phyloP scores from a whole-genome alignment of 2,888 invertebrate genomes.

The Dicycla oo region DNA sequence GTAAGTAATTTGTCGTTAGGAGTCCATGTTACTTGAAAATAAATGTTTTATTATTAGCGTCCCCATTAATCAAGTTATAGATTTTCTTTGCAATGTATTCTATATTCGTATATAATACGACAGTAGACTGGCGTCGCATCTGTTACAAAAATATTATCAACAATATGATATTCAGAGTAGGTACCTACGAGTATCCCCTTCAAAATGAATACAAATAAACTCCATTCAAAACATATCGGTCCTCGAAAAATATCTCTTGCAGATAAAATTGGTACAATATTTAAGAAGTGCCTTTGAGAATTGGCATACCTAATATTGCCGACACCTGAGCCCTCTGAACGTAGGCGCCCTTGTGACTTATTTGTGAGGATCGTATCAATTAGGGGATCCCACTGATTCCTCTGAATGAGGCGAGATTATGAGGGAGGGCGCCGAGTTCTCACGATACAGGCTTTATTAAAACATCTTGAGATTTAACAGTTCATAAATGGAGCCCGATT shows the following conservation, averaged over 20 bases:
- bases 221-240: conserved; percentile 18
- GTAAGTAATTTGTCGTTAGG: too few species aligned
- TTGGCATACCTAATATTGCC: conserved; percentile 51
- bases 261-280: conserved; percentile 55
- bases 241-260: conserved; percentile 3
- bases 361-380: conserved; percentile 60
- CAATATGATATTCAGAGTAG: conserved; percentile 8
- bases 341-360: conserved; percentile 21
- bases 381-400: conserved; percentile 56
- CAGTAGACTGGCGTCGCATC: conserved; percentile 16
- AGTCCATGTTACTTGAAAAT: too few species aligned
- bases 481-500: background rate
- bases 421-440: conserved; percentile 25
- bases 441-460: conserved; percentile 14
- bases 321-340: conserved; percentile 58
- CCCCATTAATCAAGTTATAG: too few species aligned
- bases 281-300: conserved; percentile 31
- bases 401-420: conserved; percentile 39
- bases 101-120: too few species aligned
- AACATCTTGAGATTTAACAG: conserved; percentile 18
- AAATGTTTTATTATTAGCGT: too few species aligned
- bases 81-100: too few species aligned
- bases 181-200: background rate
- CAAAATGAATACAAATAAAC: conserved; percentile 44
- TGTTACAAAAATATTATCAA: conserved; percentile 18